Evolutionary conservation across 2,888 invertebrate genomes (phyloP), one percentile per base, ranked within the genome.

Genomic region (Platycheirus albimanus): DNA sequence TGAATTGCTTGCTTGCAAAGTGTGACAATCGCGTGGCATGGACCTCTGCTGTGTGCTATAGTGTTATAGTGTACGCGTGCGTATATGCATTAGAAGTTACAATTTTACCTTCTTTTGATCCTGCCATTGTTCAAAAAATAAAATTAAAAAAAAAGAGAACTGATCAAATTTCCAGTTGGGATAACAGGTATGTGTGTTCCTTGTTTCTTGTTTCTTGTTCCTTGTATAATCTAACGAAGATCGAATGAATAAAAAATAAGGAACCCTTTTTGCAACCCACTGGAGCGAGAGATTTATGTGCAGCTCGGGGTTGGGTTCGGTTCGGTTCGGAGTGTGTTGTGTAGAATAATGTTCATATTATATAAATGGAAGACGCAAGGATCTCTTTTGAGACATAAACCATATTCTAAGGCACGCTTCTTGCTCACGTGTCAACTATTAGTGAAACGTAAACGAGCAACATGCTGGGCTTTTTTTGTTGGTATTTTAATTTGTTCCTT

Each of bases 221-320:
- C n/a, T n/a, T n/a, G n/a, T n/a, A n/a, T n/a, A n/a, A 20, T 71
- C 69, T 70, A 70, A 75, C 51, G 69, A 70, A 49, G 75, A 80
- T 80, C 75, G 79, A 49, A 75, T 63, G 19, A 49, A 56, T 38
- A 0, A 38, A 3, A 15, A 17, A 6, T n/a, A 43, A 33, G 45
- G 61, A 63, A 76, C 61, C 77, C 71, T 58, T 75, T 75, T 81
- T 41, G 76, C 79, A 71, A 81, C 20, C 54, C 81, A 81, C 67
- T 72, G 81, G 67, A 81, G 81, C 81, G 81, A 72, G 47, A 67
- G 81, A 81, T 81, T 81, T 81, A 81, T 81, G 71, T 51, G 11
- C 38, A 5, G 6, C 45, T 24, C 20, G 30, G 47, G 49, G 41
- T 56, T 45, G 24, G 43, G 15, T n/a, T 28, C 58, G 43, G 0